Conservation (phyloP, 2,888 invertebrate genomes). For the Calliopum simillimum region DNA sequence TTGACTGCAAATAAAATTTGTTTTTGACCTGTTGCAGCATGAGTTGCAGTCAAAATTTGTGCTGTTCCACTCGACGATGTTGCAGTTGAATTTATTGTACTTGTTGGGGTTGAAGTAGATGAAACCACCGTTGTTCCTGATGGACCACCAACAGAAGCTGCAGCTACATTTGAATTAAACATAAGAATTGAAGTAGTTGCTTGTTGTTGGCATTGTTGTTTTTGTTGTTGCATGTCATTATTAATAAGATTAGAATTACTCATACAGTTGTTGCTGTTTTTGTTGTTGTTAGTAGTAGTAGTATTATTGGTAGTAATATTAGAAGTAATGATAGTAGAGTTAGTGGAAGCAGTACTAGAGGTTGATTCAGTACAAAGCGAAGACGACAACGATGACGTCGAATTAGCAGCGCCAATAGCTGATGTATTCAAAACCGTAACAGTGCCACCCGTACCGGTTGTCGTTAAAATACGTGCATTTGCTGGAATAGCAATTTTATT, state of each 20-base stretch:
- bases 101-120: constrained; percentile 33
- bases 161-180: constrained; percentile 53
- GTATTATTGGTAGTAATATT: constrained; percentile 34
- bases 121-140: constrained; percentile 32
- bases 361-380: constrained; percentile 35
- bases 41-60: constrained; percentile 53
- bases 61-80: constrained; percentile 43
- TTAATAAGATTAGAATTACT: constrained; percentile 43
- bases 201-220: constrained; percentile 37
- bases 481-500: constrained; percentile 61
- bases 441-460: constrained; percentile 45
- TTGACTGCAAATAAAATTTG: constrained; percentile 62
- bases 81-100: constrained; percentile 42
- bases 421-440: constrained; percentile 41
- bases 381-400: constrained; percentile 30
- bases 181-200: constrained; percentile 42
- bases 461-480: constrained; percentile 58
- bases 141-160: constrained; percentile 45
- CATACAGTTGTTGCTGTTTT: constrained; percentile 29
- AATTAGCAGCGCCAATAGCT: not conserved
- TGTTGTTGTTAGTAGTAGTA: constrained; percentile 32
- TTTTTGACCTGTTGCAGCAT: constrained; percentile 53
- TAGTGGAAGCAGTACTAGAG: constrained; percentile 33
- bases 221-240: constrained; percentile 36
- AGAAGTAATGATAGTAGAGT: constrained; percentile 34